Conservation (phyloP, 1,140 invertebrate species). For the Littorina saxatilis region DNA sequence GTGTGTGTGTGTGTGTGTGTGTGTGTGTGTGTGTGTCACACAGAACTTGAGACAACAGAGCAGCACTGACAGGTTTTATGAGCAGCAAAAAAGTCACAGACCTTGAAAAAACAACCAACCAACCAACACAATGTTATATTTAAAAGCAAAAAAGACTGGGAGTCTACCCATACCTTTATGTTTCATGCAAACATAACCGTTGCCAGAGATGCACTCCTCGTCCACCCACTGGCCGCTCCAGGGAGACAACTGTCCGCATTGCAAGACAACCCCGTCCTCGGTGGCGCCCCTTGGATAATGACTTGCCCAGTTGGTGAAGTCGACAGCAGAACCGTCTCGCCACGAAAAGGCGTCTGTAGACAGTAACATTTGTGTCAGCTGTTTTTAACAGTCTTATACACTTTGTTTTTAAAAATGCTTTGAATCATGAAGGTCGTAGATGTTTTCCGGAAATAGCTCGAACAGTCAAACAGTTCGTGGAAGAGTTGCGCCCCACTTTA, state of each 20-base stretch:
- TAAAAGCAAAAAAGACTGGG: neutral
- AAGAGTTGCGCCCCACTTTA: too few species aligned
- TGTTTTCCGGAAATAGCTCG: too few species aligned
- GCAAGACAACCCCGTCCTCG: neutral
- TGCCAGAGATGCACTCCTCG: neutral
- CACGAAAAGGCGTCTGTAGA: neutral
- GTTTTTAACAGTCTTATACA: neutral
- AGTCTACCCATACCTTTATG: neutral
- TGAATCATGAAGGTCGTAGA: too few species aligned
- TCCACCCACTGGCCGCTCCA: neutral
- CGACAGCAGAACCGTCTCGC: neutral
- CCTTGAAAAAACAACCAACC: neutral
- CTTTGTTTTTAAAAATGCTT: neutral
- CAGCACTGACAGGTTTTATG: neutral
- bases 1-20: neutral
- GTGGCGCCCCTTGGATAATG: neutral
- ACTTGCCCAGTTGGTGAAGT: neutral
- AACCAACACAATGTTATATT: too few species aligned
- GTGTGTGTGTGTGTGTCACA: neutral
- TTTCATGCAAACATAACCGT: conserved; percentile 7
- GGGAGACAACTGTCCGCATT: neutral
- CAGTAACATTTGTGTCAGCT: neutral
- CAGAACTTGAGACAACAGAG: neutral
- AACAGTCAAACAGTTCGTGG: too few species aligned
- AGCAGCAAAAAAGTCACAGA: neutral